Evolutionary conservation across 2,888 invertebrate genomes (phyloP).

Genomic region (Rambutsinella grinnellia): DNA sequence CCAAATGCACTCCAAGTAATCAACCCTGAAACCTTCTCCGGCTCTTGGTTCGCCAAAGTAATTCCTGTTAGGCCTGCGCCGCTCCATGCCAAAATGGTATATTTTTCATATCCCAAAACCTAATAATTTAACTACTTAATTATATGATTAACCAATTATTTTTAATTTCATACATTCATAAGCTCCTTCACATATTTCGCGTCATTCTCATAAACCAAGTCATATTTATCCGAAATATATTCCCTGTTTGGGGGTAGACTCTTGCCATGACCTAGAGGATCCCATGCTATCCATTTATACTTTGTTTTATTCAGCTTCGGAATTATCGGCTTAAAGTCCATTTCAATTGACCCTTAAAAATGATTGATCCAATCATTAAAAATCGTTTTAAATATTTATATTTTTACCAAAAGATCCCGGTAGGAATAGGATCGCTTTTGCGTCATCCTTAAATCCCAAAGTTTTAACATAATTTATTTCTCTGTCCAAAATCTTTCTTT

Average conservation of each 20-base stretch:
- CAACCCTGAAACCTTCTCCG: constrained; percentile 68
- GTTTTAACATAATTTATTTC: constrained; percentile 35
- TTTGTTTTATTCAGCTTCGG: constrained; percentile 73
- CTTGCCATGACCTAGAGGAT: constrained; percentile 72
- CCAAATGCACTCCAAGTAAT: constrained; percentile 66
- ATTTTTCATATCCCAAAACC: constrained; percentile 60
- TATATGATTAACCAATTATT: background rate
- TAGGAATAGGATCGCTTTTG: constrained; percentile 20
- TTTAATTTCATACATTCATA: constrained; percentile 67
- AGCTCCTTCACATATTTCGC: constrained; percentile 68
- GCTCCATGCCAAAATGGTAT: constrained; percentile 70
- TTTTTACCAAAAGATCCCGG: constrained; percentile 37
- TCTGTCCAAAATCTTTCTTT: constrained; percentile 19
- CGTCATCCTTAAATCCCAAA: constrained; percentile 3
- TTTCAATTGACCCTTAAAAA: constrained; percentile 38
- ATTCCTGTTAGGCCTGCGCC: constrained; percentile 70
- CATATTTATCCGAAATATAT: constrained; percentile 55
- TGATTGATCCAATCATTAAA: background rate
- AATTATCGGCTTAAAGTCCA: constrained; percentile 51
- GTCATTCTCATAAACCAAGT: constrained; percentile 68
- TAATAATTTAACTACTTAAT: no score
- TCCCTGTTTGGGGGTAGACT: constrained; percentile 69
- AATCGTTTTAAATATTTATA: background rate
- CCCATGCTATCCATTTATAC: constrained; percentile 81
- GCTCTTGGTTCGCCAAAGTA: constrained; percentile 69